Evolutionary conservation across 2,888 invertebrate species (phyloP), one percentile per base, ranked within the genome.

Genomic region (Trissolcus japonicus): DNA sequence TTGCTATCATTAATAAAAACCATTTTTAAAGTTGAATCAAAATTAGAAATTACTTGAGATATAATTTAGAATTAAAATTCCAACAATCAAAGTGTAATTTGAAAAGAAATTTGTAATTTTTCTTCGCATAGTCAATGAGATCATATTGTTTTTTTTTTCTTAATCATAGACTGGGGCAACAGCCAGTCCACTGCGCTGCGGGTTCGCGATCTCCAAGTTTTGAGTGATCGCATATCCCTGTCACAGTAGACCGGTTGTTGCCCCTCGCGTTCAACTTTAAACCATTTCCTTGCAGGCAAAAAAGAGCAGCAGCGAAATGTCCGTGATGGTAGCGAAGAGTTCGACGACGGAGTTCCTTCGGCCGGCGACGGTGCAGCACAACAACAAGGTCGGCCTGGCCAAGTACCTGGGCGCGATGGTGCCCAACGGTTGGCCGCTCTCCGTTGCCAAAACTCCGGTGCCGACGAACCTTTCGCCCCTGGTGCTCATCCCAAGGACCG

Each of bases 401-500:
- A 89, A 88, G 68, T 88, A 88, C 59, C 79, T 88, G 57, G 82
- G 83, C 13, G 78, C 80, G 17, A 78, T 84, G 55, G 81, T 84
- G 17, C 76, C 79, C 16, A 82, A 82, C 72, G 86, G 88, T 73
- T 87, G 88, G 84, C 88, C 89, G 0, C 71, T 55, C 3, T 41
- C 48, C 1, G 69, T 65, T 9, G 87, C 90, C 21, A 14, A 63
- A 13, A 29, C 59, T 7, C 3, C 56, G n/a, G 54, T 57, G 21
- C 82, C 89, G 4, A 90, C 85, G 67, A 89, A 87, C 56, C 89
- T 91, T 79, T 90, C 90, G 76, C 85, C 90, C 55, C 89, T 80
- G 55, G 81, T 91, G 11, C 87, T 91, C 86, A 89, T 91, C 68
- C 90, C 91, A n/a, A 91, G 92, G 85, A 88, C 89, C 75, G 91